These are phyloP conservation scores for Antedon mediterranea DNA, from an alignment of 53 echinoderm and acorn worm species.

Conservation along the genomic window DNA sequence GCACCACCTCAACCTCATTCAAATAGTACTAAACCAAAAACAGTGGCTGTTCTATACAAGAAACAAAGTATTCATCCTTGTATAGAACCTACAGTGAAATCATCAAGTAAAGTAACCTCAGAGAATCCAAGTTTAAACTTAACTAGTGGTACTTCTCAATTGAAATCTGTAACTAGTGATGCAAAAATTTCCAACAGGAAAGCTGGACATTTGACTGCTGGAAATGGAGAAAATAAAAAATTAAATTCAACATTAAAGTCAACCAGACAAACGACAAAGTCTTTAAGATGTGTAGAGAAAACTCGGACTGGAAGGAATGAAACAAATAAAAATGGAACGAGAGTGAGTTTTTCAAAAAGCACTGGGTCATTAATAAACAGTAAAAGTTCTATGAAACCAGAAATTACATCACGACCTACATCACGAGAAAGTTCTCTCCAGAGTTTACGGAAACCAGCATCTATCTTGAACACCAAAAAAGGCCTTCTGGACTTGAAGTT, in stretches of 20 bases:
- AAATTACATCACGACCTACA: not conserved
- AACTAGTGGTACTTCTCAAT: not conserved
- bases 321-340: not conserved
- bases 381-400: not conserved
- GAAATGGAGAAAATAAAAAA: not conserved
- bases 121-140: not conserved
- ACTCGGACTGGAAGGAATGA: not conserved
- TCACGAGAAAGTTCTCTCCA: not conserved
- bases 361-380: not conserved
- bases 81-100: not conserved
- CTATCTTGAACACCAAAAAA: not conserved
- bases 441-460: slow-evolving; percentile 2
- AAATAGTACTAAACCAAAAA: not conserved
- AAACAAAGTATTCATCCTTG: not conserved
- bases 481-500: not conserved
- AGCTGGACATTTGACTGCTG: not conserved
- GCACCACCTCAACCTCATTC: not conserved
- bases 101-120: no score
- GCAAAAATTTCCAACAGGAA: not conserved
- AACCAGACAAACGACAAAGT: not conserved
- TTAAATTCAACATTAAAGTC: not conserved
- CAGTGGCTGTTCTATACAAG: not conserved
- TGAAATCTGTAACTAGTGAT: not conserved
- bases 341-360: not conserved
- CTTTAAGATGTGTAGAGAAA: not conserved